These are phyloP conservation scores for Riparia riparia DNA, from an alignment of 2,113 vertebrate species.

Conservation along the genomic window DNA sequence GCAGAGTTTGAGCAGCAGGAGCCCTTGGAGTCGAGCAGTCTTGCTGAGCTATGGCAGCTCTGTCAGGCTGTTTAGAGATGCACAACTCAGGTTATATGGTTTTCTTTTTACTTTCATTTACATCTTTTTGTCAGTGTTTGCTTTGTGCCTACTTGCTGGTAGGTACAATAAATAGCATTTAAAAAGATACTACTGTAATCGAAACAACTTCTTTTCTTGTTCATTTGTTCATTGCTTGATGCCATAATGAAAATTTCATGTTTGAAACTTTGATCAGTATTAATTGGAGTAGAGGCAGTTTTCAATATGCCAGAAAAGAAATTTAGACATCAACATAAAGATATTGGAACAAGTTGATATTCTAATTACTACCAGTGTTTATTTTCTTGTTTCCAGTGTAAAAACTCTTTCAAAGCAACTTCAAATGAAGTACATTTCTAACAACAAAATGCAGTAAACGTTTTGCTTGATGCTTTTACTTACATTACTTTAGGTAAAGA, in stretches of 20 bases:
- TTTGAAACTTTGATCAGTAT: conserved; percentile 27
- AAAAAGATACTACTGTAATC: background rate
- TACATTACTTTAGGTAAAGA: background rate
- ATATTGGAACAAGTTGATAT: background rate
- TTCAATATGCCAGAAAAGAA: conserved; percentile 2
- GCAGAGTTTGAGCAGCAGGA: background rate
- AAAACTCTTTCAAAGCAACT: background rate
- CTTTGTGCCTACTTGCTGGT: background rate
- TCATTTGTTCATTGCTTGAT: background rate
- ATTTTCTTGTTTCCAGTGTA: background rate
- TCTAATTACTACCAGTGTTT: conserved; percentile 5
- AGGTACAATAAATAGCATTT: background rate
- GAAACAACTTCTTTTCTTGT: background rate
- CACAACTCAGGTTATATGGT: background rate
- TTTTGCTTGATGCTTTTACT: background rate
- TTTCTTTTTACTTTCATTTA: background rate
- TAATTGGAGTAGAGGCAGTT: conserved; percentile 17
- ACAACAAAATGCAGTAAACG: background rate
- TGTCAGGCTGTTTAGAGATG: background rate
- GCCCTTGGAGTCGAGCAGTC: background rate
- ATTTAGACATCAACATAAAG: background rate
- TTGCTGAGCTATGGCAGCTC: background rate
- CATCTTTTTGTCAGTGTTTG: background rate
- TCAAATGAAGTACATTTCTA: background rate
- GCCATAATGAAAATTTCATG: background rate